Conservation (phyloP, 2,888 invertebrate species). For the Platycheirus rosarum region DNA sequence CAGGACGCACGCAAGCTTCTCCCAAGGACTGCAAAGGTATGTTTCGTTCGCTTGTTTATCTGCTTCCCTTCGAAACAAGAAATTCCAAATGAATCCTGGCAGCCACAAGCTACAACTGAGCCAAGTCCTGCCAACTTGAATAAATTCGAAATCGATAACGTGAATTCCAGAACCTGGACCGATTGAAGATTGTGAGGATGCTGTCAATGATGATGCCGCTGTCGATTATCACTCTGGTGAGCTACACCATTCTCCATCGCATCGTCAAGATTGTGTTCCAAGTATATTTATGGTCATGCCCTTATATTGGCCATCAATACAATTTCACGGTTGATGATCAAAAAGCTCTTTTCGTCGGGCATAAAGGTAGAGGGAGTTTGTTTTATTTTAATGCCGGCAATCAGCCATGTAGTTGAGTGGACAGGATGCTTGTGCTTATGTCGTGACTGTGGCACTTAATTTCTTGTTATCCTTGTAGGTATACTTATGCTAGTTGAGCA, state of each 20-base stretch:
- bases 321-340: conserved; percentile 74
- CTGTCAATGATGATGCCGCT: conserved; percentile 37
- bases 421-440: conserved; percentile 1
- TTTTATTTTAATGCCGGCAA: conserved; percentile 69
- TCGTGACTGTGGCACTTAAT: conserved; percentile 3
- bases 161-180: conserved; percentile 40
- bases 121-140: conserved; percentile 50
- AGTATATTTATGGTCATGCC: conserved; percentile 71
- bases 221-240: conserved; percentile 11
- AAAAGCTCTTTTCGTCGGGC: conserved; percentile 38
- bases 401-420: conserved; percentile 21
- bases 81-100: conserved; percentile 1
- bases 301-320: conserved; percentile 73
- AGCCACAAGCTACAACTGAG: conserved; percentile 23
- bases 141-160: conserved; percentile 69
- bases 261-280: conserved; percentile 49
- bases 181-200: conserved; percentile 51
- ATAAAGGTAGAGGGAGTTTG: conserved; percentile 38
- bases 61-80: conserved; percentile 49
- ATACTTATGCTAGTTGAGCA: not conserved
- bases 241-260: conserved; percentile 13
- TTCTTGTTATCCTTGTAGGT: conserved; percentile 33
- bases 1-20: conserved; percentile 24
- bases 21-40: conserved; percentile 24
- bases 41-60: conserved; percentile 16